Evolutionary conservation across 2,113 vertebrate species (phyloP).

Genomic region (Gallinago media): DNA sequence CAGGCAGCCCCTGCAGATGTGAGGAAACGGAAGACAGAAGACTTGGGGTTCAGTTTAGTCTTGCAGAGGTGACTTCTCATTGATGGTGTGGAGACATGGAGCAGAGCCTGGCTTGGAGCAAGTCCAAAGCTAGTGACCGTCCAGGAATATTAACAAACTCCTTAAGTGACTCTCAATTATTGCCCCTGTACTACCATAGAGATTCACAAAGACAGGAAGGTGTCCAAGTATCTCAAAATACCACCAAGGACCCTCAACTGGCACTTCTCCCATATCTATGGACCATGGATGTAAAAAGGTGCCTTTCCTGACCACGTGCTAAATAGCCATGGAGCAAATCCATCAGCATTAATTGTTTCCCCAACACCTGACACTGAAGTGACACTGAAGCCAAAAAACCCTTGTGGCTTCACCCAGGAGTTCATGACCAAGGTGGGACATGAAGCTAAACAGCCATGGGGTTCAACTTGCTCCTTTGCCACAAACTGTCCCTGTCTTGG

Average conservation of each 20-base stretch:
- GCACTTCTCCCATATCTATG: background rate
- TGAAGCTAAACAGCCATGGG: background rate
- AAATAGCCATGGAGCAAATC: background rate
- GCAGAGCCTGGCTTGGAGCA: background rate
- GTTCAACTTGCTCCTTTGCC: background rate
- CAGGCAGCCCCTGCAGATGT: background rate
- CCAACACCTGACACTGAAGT: background rate
- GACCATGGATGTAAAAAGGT: background rate
- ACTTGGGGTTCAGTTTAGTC: background rate
- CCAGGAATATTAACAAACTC: background rate
- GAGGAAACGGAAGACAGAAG: background rate
- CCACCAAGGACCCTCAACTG: background rate
- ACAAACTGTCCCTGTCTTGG: background rate
- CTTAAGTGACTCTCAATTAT: background rate
- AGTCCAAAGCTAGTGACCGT: background rate
- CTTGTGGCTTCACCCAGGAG: background rate
- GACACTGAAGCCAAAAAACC: background rate
- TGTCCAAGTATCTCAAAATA: background rate
- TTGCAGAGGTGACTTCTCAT: background rate
- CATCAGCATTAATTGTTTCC: background rate
- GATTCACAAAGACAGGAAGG: background rate
- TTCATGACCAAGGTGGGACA: background rate
- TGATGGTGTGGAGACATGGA: background rate
- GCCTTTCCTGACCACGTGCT: background rate
- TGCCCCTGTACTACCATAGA: background rate